Evolutionary conservation across 1,140 invertebrate species (phyloP), one percentile per base, ranked within the genome.

Genomic region (Drosophila bocki): DNA sequence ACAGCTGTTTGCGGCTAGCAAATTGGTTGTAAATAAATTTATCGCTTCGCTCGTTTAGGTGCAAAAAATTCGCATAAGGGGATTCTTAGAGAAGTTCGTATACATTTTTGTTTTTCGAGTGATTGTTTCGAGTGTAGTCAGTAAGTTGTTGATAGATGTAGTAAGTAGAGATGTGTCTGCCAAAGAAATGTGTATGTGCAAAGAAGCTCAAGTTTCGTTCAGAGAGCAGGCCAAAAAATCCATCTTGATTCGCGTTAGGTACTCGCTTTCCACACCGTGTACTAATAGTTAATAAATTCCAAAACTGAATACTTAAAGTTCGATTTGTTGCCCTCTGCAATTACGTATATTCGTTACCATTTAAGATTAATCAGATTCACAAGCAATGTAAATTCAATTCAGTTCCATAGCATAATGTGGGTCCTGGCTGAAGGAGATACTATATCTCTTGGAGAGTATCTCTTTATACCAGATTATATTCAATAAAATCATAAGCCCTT

Each of bases 71-170:
- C 75, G 61, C 80, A 80, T 80, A 83, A 83, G 44, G 72, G 63
- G 62, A 80, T 84, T 91, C 88, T 87, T 87, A 79, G 44, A 88
- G 88, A 91, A 91, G 90, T 88, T 91, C 88, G 88, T 91, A 91
- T 91, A 91, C 88, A 71, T 91, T 91, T 78, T 54, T 45, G 26
- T 29, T 37, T 37, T 22, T 22, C 26, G 83, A 82, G 78, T 91
- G 88, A 91, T 91, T 91, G 88, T 91, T 88, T 87, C 76, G 57
- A 83, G 76, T 87, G 83, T 87, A 81, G 53, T 77, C 72, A 47
- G 67, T 77, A 54, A 80, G 74, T 84, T 62, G 69, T 84, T 62
- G 58, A 65, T 62, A 59, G 45, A 54, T 61, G 39, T 45, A 48
- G 29, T 50, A n/a, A 33, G 42, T 78, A 33, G 29, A 15, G 29